Base-by-base conservation (phyloP, 2,113 vertebrate genomes). In the Glaucomys volans region DNA sequence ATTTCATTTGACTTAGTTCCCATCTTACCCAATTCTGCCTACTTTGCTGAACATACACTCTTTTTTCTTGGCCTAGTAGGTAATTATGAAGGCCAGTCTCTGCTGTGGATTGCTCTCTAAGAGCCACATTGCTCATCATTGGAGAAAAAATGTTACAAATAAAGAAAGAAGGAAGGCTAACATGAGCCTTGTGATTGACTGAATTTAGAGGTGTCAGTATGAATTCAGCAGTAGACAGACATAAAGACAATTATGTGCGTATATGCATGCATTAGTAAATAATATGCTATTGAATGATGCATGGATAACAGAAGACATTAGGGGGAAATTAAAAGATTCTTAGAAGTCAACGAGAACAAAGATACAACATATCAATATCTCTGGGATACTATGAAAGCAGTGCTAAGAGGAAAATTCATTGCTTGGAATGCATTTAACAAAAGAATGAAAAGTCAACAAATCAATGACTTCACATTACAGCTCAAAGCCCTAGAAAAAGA, bases 121-220 rank as follows among this genome's bases (percentile, higher is more conserved):
- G 20, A 59, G 11, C 28, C 35, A 59, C 20, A 10, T 72, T 62
- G 44, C 44, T 92, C 26, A 50, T 16, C 17, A 0, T 4, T 20
- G 16, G 62, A 47, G 42, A 66, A 44, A 5, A 18, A 72, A 44
- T 22, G 37, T 71, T 32, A 67, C 16, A 64, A 17, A 47, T 13
- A 18, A 87, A 62, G 44, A 77, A 80, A 28, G 40, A n/a, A 67
- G 64, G 54, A 57, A 87, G 42, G 83, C 17, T 47, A 18, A n/a
- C 1, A 4, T 5, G 9, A 57, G 10, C 22, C 18, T 13, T 57
- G 0, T 3, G 30, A 13, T 24, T 22, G 35, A 4, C 1, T 37
- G 4, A 20, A 79, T 91, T 59, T 66, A 54, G 32, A 85, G 32
- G 12, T 32, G 4, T 40, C 62, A 9, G 7, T 30, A 54, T 54